Conservation (phyloP, 2,888 invertebrate genomes). For the Drosophila paucipuncta region DNA sequence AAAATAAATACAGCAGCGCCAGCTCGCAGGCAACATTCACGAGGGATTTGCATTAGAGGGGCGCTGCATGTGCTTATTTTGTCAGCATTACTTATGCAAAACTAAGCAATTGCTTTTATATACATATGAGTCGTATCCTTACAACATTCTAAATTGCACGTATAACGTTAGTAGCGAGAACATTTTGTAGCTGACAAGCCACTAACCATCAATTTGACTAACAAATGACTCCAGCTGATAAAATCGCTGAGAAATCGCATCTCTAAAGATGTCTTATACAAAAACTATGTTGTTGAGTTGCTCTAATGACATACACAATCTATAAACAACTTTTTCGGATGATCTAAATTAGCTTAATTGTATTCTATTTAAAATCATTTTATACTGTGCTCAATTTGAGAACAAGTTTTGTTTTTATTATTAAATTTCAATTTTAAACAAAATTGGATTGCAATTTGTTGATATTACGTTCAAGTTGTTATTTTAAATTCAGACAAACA, state of each 20-base stretch:
- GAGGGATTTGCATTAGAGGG: conserved; percentile 72
- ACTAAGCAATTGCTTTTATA: conserved; percentile 37
- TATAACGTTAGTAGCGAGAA: not conserved
- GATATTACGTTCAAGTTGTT: not conserved
- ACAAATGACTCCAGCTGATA: not conserved
- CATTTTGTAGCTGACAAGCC: not conserved
- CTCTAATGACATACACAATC: not conserved
- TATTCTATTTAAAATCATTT: not conserved
- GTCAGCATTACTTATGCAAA: conserved; percentile 61
- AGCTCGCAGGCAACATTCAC: conserved; percentile 34
- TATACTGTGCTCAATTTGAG: not conserved
- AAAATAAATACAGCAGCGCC: conserved; percentile 66
- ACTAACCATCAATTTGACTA: not conserved
- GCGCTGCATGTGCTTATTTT: conserved; percentile 48
- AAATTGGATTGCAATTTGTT: not conserved
- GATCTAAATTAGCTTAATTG: not conserved
- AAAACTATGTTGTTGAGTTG: not conserved
- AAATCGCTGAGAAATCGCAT: not conserved
- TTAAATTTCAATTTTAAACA: not conserved
- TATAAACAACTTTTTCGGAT: not conserved
- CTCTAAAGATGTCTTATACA: not conserved
- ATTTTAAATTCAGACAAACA: not conserved
- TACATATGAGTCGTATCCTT: conserved; percentile 11
- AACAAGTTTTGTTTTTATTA: conserved; percentile 17
- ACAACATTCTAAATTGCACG: conserved; percentile 12